phyloP scores from a whole-genome alignment of 2,113 vertebrate genomes.

The Fukomys damarensis region DNA sequence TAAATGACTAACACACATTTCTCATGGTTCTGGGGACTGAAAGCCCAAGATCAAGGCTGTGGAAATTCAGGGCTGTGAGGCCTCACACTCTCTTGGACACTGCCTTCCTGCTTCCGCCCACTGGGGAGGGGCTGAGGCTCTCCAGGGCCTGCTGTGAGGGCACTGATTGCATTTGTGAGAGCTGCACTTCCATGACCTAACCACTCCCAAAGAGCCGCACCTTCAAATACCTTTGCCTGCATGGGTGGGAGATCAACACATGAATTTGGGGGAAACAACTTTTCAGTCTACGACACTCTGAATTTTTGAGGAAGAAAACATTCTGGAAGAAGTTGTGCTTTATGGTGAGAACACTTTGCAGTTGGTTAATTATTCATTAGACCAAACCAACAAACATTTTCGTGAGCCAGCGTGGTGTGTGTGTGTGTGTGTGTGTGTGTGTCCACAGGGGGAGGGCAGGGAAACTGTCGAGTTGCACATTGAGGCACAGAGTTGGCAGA shows the following conservation, averaged over 20 bases:
- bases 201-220: not conserved
- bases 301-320: not conserved
- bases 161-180: not conserved
- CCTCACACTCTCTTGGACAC: not conserved
- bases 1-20: not conserved
- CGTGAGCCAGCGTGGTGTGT: not conserved
- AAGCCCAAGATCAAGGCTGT: not conserved
- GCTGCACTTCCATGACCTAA: not conserved
- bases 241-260: not conserved
- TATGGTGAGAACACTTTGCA: not conserved
- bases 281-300: not conserved
- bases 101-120: not conserved
- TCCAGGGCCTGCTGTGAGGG: not conserved
- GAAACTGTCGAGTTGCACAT: too few species aligned
- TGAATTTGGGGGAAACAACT: not conserved
- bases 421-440: too few species aligned
- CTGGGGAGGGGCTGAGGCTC: not conserved
- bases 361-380: not conserved
- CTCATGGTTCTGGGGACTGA: not conserved
- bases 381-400: not conserved
- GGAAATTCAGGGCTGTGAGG: not conserved
- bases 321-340: not conserved
- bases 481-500: not conserved
- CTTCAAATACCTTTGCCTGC: not conserved
- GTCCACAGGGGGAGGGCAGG: too few species aligned